Conservation (phyloP, 2,888 invertebrate species). For the Anagyrus pseudococci region DNA sequence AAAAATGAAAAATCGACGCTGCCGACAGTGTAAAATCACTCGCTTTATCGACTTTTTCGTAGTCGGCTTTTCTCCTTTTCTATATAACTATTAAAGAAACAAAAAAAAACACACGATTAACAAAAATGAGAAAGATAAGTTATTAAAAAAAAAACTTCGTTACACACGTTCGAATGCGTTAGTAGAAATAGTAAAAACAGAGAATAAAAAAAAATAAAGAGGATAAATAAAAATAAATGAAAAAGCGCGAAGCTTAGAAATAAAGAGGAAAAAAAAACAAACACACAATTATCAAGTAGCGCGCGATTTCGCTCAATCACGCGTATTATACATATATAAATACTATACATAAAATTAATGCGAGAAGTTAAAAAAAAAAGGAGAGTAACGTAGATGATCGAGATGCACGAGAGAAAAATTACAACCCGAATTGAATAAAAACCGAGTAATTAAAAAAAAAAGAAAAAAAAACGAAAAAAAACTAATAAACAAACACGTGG, state of each 20-base stretch:
- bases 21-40: conserved; percentile 35
- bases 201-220: conserved; percentile 17
- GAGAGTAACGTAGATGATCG: background rate
- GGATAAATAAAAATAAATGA: conserved; percentile 6
- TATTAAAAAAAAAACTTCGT: conserved; percentile 28
- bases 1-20: conserved; percentile 26
- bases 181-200: conserved; percentile 17
- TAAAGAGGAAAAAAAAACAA: conserved; percentile 9
- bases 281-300: too few relatives aligned
- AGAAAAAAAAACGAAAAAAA: conserved; percentile 10
- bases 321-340: conserved; percentile 31
- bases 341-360: conserved; percentile 27
- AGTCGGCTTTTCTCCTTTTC: conserved; percentile 36
- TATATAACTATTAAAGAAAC: conserved; percentile 25
- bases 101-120: conserved; percentile 13
- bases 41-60: conserved; percentile 33
- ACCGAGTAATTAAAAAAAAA: conserved; percentile 5
- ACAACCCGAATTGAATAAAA: conserved; percentile 21
- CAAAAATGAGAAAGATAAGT: conserved; percentile 16
- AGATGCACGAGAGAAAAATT: conserved; percentile 3
- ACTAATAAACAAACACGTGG: too few relatives aligned
- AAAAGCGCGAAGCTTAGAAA: conserved; percentile 25
- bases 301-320: too few relatives aligned
- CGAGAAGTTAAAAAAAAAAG: background rate
- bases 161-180: conserved; percentile 21